Base-by-base conservation (phyloP, 2,113 vertebrate genomes). In the Epinephelus cyanopodus region DNA sequence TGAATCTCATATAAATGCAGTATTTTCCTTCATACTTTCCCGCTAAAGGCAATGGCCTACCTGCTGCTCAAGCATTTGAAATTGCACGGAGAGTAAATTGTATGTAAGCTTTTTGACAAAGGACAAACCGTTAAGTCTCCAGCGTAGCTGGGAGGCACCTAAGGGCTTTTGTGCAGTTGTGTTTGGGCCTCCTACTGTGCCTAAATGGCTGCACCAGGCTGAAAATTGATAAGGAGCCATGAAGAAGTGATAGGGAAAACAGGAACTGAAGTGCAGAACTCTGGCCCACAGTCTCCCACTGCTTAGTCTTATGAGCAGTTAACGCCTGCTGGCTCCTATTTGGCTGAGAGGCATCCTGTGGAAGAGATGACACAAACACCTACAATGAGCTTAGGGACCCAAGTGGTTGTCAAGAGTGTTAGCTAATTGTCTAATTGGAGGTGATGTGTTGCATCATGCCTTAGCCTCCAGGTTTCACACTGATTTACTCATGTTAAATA, bases 281-380 rank as follows among this genome's bases (percentile, higher is more conserved):
- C 62, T 45, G 45, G 21, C 71, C 57, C 33, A 54, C 9, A 15
- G 47, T 27, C 69, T 58, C 88, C 91, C 53, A 77, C 82, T 84
- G 90, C 25, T 81, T 39, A 39, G 57, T 66, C 73, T 69, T 71
- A 84, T 79, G 63, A 87, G 78, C 81, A 81, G 68, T 70, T 89
- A 54, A 64, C 79, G 60, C 85, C 88, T 73, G 90, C 88, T 86
- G 88, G 27, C 45, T 89, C 27, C 39, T 53, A 50, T 83, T 90
- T 70, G 25, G 47, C 64, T 77, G 68, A 83, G 79, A 84, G 63
- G 48, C 73, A 53, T 68, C 67, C 56, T 56, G 47, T 66, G 68
- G 50, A 74, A 65, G 52, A 87, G 60, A 64, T 53, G 63, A 23
- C 64, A 87, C 73, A 89, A 88, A 83, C 76, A 79, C 77, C 25